phyloP scores from a whole-genome alignment of 2,113 vertebrate genomes.

The Mystacornis crossleyi region DNA sequence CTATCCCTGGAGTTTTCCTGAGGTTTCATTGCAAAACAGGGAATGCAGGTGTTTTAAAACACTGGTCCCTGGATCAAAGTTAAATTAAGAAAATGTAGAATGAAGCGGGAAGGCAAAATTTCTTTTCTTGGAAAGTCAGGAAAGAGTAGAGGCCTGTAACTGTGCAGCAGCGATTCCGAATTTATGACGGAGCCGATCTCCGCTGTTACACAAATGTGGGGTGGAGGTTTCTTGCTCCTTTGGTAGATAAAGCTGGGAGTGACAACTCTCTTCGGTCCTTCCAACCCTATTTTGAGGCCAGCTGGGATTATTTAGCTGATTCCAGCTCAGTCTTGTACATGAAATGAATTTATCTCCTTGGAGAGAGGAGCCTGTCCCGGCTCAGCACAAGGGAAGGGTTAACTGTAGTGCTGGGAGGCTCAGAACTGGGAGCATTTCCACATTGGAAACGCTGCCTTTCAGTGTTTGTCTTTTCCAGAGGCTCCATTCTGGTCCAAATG shows the following conservation, averaged over 20 bases:
- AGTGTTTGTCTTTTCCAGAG: background rate
- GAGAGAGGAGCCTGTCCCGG: accelerated
- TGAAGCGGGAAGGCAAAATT: background rate
- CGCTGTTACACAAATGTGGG: accelerated
- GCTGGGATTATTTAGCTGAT: background rate
- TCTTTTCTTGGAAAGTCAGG: background rate
- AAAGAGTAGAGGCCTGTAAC: background rate
- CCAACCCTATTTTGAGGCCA: background rate
- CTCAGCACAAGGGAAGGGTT: background rate
- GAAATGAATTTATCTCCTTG: background rate
- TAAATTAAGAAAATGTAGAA: background rate
- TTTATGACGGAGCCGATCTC: accelerated
- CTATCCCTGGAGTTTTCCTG: background rate
- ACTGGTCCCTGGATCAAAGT: background rate
- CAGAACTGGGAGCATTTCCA: background rate
- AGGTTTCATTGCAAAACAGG: background rate
- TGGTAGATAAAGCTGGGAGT: background rate
- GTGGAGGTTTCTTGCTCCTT: accelerated
- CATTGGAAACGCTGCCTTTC: accelerated
- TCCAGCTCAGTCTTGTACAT: background rate
- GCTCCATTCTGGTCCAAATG: background rate
- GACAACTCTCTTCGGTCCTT: background rate
- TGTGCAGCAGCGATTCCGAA: accelerated
- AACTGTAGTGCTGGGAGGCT: accelerated
- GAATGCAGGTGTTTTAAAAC: background rate